These are phyloP conservation scores for Apis laboriosa DNA, from an alignment of 1,140 invertebrate species.

Conservation along the genomic window DNA sequence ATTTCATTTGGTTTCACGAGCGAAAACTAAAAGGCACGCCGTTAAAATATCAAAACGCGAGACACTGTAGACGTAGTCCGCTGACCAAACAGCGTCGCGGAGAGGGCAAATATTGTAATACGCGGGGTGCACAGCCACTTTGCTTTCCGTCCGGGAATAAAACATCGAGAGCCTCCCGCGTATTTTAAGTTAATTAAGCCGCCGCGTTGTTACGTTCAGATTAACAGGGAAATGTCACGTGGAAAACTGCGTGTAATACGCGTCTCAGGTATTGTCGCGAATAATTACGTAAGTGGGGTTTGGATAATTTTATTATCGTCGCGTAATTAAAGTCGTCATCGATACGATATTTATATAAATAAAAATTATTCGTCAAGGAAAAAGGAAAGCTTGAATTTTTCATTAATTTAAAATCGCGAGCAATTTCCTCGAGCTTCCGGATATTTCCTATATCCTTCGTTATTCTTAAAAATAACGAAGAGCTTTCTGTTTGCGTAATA, in stretches of 20 bases:
- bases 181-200: conserved; percentile 62
- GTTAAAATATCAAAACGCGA: conserved; percentile 28
- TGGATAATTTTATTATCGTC: no score
- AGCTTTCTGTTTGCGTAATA: no score
- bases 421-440: no score
- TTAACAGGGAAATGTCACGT: conserved; percentile 34
- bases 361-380: no score
- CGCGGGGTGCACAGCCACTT: conserved; percentile 19
- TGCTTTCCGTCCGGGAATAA: conserved; percentile 45
- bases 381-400: no score
- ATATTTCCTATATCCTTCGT: no score
- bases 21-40: conserved; percentile 3
- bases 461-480: no score
- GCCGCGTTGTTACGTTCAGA: conserved; percentile 27
- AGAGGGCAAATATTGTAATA: conserved; percentile 55
- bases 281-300: background rate
- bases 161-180: conserved; percentile 27
- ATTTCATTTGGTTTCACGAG: conserved; percentile 1
- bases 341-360: no score
- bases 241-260: background rate
- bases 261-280: background rate
- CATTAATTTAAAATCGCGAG: no score
- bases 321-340: no score
- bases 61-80: conserved; percentile 32
- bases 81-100: conserved; percentile 45